These are phyloP conservation scores for Tipula vernalis DNA, from an alignment of 2,888 invertebrate species.

Conservation along the genomic window DNA sequence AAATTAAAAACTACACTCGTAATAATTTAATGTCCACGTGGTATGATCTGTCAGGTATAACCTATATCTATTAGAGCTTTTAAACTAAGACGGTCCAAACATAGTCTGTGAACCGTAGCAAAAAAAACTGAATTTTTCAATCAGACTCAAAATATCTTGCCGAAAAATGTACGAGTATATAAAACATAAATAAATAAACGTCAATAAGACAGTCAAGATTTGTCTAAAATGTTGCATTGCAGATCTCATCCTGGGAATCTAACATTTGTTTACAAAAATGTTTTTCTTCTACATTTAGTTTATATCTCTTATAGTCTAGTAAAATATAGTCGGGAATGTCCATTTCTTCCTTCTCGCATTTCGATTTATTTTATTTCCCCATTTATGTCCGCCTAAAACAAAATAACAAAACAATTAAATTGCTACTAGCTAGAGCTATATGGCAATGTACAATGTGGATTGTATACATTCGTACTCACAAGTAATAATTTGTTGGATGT, in stretches of 20 bases:
- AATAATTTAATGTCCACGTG: too few relatives aligned
- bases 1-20: too few relatives aligned
- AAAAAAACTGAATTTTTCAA: background rate
- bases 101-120: too few relatives aligned
- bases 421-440: background rate
- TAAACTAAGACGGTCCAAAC: too few relatives aligned
- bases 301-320: background rate
- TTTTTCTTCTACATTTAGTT: background rate
- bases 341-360: background rate
- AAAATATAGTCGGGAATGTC: background rate
- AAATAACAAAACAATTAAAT: background rate
- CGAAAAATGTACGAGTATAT: background rate
- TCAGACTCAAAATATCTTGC: background rate
- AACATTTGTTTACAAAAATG: background rate
- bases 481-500: background rate
- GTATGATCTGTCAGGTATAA: too few relatives aligned
- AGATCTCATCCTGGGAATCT: background rate
- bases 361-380: background rate
- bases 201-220: background rate
- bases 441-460: background rate
- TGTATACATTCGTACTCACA: background rate
- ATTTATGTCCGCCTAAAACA: background rate
- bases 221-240: background rate
- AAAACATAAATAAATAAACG: background rate
- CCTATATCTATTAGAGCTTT: too few relatives aligned